phyloP scores from a whole-genome alignment of 2,888 invertebrate genomes.

The Lepidonotus clava region DNA sequence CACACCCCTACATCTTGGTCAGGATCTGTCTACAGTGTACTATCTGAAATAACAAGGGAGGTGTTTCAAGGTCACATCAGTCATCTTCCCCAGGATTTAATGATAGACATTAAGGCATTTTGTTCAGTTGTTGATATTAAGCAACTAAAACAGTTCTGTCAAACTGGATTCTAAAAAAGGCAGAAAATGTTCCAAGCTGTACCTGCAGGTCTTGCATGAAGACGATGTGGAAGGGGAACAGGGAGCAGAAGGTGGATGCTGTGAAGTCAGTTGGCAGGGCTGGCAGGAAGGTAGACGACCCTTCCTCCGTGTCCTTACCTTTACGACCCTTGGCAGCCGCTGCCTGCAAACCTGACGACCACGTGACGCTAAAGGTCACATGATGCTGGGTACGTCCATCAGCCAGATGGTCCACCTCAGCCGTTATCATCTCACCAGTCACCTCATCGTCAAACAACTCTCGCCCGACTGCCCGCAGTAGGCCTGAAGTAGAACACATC shows the following conservation, averaged over 20 bases:
- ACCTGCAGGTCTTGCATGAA: background rate
- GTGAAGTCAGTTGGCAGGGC: background rate
- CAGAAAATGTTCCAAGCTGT: too few relatives aligned
- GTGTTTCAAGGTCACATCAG: too few relatives aligned
- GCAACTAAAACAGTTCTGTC: too few relatives aligned
- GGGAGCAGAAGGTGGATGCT: background rate
- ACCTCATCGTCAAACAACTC: slow-evolving; percentile 57
- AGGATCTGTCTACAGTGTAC: too few relatives aligned
- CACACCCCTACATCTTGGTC: too few relatives aligned
- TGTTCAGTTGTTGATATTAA: too few relatives aligned
- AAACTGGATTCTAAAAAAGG: too few relatives aligned
- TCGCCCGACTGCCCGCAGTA: slow-evolving; percentile 71
- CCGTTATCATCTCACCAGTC: slow-evolving; percentile 35
- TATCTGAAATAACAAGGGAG: too few relatives aligned
- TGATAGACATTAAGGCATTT: too few relatives aligned
- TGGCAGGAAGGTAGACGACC: background rate
- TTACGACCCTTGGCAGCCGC: background rate
- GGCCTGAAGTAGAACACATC: slow-evolving; percentile 63
- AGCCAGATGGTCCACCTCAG: slow-evolving; percentile 42
- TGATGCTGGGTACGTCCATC: slow-evolving; percentile 58
- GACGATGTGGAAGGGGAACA: slow-evolving; percentile 48
- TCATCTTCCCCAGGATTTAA: too few relatives aligned
- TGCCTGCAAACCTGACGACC: background rate
- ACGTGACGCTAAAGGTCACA: slow-evolving; percentile 51
- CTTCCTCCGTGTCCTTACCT: background rate